Percentiles rank a stretch among this genome's conserved stretches.
phyloP scores from a whole-genome alignment of 2,113 vertebrate genomes.

The Semnornis frantzii region DNA sequence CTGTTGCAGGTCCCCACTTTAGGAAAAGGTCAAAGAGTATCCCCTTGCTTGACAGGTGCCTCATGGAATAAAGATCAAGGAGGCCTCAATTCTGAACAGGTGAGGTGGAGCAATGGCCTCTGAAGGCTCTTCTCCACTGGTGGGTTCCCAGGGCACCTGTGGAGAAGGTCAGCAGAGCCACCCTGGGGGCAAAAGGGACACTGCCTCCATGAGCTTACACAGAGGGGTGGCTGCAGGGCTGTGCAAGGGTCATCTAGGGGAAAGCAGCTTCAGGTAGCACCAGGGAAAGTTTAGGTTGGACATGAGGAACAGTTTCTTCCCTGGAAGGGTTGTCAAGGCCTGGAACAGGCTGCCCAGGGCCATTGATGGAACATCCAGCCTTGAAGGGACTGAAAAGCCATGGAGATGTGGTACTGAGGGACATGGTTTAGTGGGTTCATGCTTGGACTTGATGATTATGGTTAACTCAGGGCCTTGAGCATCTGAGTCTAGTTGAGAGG shows the following conservation, averaged over 20 bases:
- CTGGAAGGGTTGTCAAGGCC: no score
- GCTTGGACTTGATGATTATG: background rate
- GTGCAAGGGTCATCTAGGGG: background rate
- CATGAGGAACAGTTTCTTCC: no score
- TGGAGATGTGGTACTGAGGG: background rate
- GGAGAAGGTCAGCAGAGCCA: background rate
- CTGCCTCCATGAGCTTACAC: background rate
- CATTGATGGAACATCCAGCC: background rate
- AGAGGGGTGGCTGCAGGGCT: background rate
- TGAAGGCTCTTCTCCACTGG: background rate
- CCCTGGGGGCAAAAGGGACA: rapidly evolving
- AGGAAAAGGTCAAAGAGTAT: background rate
- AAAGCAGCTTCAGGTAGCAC: background rate
- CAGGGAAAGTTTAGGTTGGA: background rate
- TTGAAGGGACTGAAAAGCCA: background rate
- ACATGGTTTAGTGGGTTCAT: background rate
- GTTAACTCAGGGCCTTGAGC: no score
- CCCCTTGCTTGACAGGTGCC: background rate
- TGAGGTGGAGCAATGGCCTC: background rate
- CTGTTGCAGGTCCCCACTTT: background rate
- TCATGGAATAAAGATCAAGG: background rate
- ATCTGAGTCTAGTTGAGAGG: no score
- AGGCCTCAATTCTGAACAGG: background rate
- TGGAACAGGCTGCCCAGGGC: background rate
- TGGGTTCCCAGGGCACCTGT: background rate